These are phyloP conservation scores for Heliothis subflexa DNA, from an alignment of 1,140 invertebrate species.

Conservation along the genomic window DNA sequence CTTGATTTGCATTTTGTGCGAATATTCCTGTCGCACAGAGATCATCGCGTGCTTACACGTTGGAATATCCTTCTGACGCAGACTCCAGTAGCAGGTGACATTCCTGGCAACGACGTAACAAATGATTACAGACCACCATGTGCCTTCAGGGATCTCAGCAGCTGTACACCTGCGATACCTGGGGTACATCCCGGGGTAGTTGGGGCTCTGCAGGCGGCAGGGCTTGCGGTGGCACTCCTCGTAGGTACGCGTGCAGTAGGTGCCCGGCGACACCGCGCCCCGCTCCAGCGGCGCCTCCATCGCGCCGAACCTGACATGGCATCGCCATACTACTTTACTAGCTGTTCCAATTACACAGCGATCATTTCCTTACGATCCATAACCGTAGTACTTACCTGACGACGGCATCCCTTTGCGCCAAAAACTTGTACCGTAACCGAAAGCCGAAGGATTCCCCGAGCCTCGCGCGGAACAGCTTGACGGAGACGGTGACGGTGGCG, in stretches of 20 bases:
- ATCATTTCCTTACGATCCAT: neutral
- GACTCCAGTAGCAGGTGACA: slow-evolving; percentile 93
- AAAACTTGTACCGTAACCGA: slow-evolving; percentile 89
- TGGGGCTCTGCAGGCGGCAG: slow-evolving; percentile 94
- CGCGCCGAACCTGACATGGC: slow-evolving; percentile 87
- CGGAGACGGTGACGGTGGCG: slow-evolving; percentile 92
- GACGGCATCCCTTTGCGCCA: slow-evolving; percentile 87
- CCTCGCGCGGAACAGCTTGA: slow-evolving; percentile 91
- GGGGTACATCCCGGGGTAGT: slow-evolving; percentile 96
- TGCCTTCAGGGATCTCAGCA: too few relatives aligned
- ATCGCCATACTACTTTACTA: neutral
- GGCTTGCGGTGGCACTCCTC: slow-evolving; percentile 94
- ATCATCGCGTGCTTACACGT: slow-evolving; percentile 96
- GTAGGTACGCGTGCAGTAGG: slow-evolving; percentile 95
- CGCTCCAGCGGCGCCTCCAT: slow-evolving; percentile 90
- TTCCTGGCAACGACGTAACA: slow-evolving; percentile 75
- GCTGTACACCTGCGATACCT: slow-evolving; percentile 51
- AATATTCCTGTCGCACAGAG: slow-evolving; percentile 90
- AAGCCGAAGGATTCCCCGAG: slow-evolving; percentile 90
- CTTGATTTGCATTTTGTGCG: slow-evolving; percentile 91
- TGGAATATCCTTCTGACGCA: slow-evolving; percentile 93
- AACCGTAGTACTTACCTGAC: slow-evolving; percentile 85
- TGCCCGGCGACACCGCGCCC: slow-evolving; percentile 93
- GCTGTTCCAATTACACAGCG: neutral
- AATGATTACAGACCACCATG: too few relatives aligned